phyloP scores from a whole-genome alignment of 2,113 vertebrate species.

The Syngnathus typhle region DNA sequence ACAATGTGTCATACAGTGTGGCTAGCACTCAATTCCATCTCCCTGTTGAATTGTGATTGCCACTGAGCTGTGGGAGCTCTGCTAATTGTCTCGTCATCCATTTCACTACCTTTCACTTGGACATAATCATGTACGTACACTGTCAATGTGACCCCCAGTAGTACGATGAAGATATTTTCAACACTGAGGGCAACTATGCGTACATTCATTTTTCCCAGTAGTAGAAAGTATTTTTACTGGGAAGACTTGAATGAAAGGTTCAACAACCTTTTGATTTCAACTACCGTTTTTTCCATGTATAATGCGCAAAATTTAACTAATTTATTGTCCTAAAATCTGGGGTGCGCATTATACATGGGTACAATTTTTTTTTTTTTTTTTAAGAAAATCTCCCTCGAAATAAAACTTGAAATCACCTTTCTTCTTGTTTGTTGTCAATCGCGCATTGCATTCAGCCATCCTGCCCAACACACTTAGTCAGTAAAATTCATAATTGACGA shows the following conservation, averaged over 20 bases:
- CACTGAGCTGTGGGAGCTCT: slow-evolving; percentile 45
- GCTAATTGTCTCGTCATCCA: slow-evolving; percentile 52
- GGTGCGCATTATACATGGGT: too few relatives aligned
- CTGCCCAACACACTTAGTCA: too few relatives aligned
- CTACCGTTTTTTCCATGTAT: too few relatives aligned
- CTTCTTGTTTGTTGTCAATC: too few relatives aligned
- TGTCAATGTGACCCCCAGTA: slow-evolving; percentile 24
- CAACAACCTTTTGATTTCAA: neutral
- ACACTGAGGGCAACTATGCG: slow-evolving; percentile 12
- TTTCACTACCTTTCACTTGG: slow-evolving; percentile 45
- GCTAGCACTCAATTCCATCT: slow-evolving; percentile 35
- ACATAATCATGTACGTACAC: slow-evolving; percentile 33
- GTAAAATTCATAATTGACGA: too few relatives aligned
- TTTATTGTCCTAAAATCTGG: too few relatives aligned
- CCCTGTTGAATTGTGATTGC: slow-evolving; percentile 39
- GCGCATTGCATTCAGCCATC: too few relatives aligned
- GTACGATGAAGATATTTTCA: slow-evolving; percentile 50
- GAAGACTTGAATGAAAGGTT: neutral
- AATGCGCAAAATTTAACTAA: too few relatives aligned
- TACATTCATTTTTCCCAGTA: slow-evolving; percentile 10
- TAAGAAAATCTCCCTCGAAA: too few relatives aligned
- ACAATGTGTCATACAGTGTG: slow-evolving; percentile 32
- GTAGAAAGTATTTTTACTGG: slow-evolving; percentile 2
- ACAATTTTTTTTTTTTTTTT: too few relatives aligned
- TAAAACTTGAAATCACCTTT: too few relatives aligned